phyloP scores from a whole-genome alignment of 2,888 invertebrate species.

The Camponotus fellah region DNA sequence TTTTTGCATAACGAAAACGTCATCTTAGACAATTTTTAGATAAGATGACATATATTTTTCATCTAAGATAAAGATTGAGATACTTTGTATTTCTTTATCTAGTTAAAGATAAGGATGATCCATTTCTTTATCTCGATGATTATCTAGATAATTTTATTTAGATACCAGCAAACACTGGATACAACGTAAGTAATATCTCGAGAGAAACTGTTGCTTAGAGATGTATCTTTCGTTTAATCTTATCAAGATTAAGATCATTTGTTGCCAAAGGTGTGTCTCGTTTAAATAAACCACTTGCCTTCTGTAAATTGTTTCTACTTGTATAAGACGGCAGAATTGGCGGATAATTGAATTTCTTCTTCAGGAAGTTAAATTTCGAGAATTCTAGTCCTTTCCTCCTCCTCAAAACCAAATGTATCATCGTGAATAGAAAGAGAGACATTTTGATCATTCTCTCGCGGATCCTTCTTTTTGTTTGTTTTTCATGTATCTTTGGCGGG shows the following conservation, averaged over 20 bases:
- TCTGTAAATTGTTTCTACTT: not conserved
- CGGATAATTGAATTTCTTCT: not conserved
- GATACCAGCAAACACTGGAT: no score
- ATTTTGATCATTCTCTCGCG: not conserved
- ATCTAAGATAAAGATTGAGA: no score
- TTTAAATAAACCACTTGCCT: conserved; percentile 54
- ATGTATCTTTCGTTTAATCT: conserved; percentile 52
- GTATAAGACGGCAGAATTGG: not conserved
- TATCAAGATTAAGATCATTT: conserved; percentile 73
- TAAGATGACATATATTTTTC: no score
- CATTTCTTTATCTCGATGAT: no score
- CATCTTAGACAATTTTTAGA: no score
- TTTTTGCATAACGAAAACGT: no score
- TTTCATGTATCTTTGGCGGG: conserved; percentile 49
- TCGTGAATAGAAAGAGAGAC: not conserved
- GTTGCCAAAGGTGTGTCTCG: conserved; percentile 71
- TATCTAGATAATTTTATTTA: no score
- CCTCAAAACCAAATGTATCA: not conserved
- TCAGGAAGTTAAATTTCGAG: not conserved
- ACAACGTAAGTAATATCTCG: not conserved
- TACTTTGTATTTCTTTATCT: no score
- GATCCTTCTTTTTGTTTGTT: conserved; percentile 23
- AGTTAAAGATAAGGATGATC: no score
- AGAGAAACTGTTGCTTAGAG: conserved; percentile 21
- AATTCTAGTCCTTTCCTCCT: not conserved